Conservation (phyloP, 1,140 invertebrate species). For the Sarcophaga peregrina region DNA sequence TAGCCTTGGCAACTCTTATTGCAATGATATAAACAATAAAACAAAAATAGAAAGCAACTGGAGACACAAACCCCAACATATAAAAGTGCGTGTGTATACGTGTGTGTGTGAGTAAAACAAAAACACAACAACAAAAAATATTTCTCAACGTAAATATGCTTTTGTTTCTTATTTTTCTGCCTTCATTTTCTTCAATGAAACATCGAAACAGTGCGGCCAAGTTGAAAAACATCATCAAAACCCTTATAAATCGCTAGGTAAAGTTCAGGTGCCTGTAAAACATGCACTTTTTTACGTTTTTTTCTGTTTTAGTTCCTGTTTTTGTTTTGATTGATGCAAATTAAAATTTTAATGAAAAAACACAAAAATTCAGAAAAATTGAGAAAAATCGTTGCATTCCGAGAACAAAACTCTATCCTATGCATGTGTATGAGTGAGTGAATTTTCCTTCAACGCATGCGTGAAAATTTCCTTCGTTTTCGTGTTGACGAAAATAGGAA, state of each 20-base stretch:
- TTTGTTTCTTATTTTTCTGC: neutral
- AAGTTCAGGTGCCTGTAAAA: no score
- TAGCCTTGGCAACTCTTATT: no score
- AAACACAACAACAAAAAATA: neutral
- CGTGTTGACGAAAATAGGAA: neutral
- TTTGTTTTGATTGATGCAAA: neutral
- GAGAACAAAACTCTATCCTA: neutral
- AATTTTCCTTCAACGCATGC: neutral
- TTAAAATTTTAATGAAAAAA: slow-evolving; percentile 1
- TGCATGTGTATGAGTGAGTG: neutral
- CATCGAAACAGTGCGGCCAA: neutral
- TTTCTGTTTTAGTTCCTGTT: neutral
- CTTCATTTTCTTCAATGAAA: neutral
- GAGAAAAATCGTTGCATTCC: slow-evolving; percentile 26
- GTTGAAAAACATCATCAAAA: neutral
- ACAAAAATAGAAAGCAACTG: no score
- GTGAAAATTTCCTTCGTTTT: neutral
- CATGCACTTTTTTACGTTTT: neutral
- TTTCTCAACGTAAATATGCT: neutral
- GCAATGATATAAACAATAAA: no score
- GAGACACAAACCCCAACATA: no score
- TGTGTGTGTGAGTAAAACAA: no score
- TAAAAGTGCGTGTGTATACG: no score
- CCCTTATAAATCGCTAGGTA: no score
- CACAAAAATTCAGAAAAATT: slow-evolving; percentile 3